Base-by-base conservation (phyloP, 2,113 vertebrate genomes). In the Ondatra zibethicus region DNA sequence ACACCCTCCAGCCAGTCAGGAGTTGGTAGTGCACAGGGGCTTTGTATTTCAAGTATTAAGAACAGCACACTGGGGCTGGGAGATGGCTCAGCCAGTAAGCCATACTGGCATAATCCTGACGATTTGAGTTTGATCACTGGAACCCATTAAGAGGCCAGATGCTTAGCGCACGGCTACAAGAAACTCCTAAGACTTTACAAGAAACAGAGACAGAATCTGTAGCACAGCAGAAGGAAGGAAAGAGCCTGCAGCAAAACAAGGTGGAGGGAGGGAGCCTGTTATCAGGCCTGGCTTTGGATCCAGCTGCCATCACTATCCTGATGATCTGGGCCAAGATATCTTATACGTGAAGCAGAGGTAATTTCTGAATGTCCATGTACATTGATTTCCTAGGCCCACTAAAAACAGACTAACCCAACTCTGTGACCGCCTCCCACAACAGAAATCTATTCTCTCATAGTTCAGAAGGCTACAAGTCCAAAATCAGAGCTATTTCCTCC, bases 361-460 rank as follows among this genome's bases (percentile, higher is more conserved):
- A 27, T 1, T 52, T 16, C n/a, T 33, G 13, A 33, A 39, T 27
- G 61, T 11, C 5, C 8, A 27, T 5, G 5, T 10, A 0, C 33
- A 14, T 70, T 65, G 29, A 12, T 7, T 61, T 91, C 29, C 58
- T 52, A 17, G 45, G 14, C 17, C 42, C 55, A 1, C 25, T 66
- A 9, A 7, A 42, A 47, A 52, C 11, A 52, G 50, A 39, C 25
- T 36, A 55, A 65, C 39, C 80, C 31, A 63, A 47, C 11, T 3
- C 2, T 29, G 42, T 72, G 33, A 55, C 17, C 45, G 45, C 61
- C 55, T 7, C 23, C 55, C 12, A 55, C 50, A 80, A 63, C 17
- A 95, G 47, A 55, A 50, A 66, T 33, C 8, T 4, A 31, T 39
- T 90, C 47, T 81, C 42, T 76, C 47, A 52, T 7, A 42, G 21